Percentiles rank a stretch among this genome's conserved stretches.
These are phyloP conservation scores for Fragum sueziense DNA, from an alignment of 2,888 invertebrate genomes.

Conservation along the genomic window DNA sequence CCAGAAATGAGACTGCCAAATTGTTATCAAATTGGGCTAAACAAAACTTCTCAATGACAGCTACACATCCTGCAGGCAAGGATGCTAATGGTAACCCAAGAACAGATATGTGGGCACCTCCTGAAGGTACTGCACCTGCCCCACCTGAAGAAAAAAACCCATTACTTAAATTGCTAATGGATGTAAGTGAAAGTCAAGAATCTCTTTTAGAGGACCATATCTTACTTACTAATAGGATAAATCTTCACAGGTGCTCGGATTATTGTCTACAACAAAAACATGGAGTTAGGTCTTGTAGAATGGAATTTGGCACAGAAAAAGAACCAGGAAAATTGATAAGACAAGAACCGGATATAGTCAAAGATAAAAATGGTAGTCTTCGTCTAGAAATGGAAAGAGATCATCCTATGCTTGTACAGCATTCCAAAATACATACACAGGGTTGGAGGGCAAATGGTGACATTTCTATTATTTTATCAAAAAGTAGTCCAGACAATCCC, in stretches of 20 bases:
- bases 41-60: constrained; percentile 53
- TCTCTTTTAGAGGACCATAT: constrained; percentile 57
- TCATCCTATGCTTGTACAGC: constrained; percentile 62
- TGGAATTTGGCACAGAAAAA: constrained; percentile 58
- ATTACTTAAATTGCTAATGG: constrained; percentile 63
- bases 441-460: constrained; percentile 64
- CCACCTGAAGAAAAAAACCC: constrained; percentile 63
- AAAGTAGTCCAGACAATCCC: constrained; percentile 60
- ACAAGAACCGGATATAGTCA: constrained; percentile 51
- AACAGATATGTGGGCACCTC: constrained; percentile 65
- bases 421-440: constrained; percentile 63
- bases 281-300: constrained; percentile 42
- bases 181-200: constrained; percentile 57
- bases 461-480: constrained; percentile 63
- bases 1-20: constrained; percentile 45
- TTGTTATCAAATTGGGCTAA: constrained; percentile 49
- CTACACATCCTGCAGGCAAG: constrained; percentile 47
- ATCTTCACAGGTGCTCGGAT: constrained; percentile 59
- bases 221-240: constrained; percentile 47
- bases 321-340: constrained; percentile 25
- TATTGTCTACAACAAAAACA: constrained; percentile 31
- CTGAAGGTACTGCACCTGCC: constrained; percentile 58
- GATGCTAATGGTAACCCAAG: constrained; percentile 49
- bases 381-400: constrained; percentile 65
- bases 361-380: constrained; percentile 59